Evolutionary conservation across 2,113 vertebrate species (phyloP).

Genomic region (Propithecus coquereli): DNA sequence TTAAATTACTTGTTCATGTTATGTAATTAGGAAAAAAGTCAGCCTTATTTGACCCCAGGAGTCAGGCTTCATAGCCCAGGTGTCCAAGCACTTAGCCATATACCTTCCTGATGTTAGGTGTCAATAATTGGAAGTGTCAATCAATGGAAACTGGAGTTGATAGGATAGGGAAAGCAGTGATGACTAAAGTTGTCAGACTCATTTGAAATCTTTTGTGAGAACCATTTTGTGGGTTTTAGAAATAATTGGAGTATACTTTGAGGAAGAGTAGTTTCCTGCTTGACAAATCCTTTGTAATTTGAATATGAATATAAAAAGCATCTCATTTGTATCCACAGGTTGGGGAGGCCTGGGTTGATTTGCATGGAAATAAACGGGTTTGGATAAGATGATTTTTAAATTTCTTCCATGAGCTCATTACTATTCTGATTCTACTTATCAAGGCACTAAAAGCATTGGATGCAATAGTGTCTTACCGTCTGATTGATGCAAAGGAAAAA

Average conservation of each 20-base stretch:
- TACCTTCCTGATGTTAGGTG: neutral
- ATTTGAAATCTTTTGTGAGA: neutral
- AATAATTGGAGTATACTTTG: neutral
- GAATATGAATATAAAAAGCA: neutral
- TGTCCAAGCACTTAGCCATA: neutral
- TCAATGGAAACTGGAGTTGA: neutral
- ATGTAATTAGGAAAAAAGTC: neutral
- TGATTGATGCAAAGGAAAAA: neutral
- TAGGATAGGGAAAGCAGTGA: neutral
- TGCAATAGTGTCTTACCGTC: neutral
- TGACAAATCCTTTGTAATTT: constrained; percentile 7
- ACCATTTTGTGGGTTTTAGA: neutral
- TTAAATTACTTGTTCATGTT: neutral
- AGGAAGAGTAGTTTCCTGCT: neutral
- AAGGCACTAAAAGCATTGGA: neutral
- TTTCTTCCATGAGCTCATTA: neutral
- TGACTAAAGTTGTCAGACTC: neutral
- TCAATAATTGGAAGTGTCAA: neutral
- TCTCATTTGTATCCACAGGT: neutral
- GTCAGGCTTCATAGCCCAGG: neutral
- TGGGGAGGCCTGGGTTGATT: neutral
- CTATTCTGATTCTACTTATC: neutral
- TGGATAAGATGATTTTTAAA: neutral
- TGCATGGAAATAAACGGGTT: neutral
- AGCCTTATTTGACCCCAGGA: neutral